Conservation (phyloP, 2,797 vertebrate genomes). For the Argyrosomus regius region DNA sequence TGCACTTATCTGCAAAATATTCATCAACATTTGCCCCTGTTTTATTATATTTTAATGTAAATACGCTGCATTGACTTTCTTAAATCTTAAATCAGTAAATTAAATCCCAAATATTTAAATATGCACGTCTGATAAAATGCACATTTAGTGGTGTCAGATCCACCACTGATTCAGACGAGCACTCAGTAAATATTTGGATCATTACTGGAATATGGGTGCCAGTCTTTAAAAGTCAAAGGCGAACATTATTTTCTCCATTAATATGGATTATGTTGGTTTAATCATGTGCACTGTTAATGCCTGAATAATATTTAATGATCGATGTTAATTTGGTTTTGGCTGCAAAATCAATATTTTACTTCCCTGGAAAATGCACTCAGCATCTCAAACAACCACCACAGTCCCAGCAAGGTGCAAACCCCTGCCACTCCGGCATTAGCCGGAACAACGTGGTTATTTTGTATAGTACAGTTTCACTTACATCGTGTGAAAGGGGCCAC, state of each 20-base stretch:
- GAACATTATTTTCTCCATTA: slow-evolving; percentile 60
- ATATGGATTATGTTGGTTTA: slow-evolving; percentile 60
- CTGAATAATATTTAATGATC: slow-evolving; percentile 73
- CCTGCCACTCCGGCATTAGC: background rate
- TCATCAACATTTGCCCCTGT: background rate
- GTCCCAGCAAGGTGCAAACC: slow-evolving; percentile 14
- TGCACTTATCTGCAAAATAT: background rate
- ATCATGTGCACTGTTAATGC: slow-evolving; percentile 58
- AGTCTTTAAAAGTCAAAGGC: slow-evolving; percentile 63
- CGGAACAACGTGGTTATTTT: background rate
- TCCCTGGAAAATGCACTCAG: slow-evolving; percentile 49
- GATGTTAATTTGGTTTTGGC: slow-evolving; percentile 68
- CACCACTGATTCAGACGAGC: slow-evolving; percentile 32
- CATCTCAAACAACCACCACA: slow-evolving; percentile 46
- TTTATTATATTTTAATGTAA: background rate
- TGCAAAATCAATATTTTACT: slow-evolving; percentile 71
- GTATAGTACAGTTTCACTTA: slow-evolving; percentile 4
- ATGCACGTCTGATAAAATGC: slow-evolving; percentile 29
- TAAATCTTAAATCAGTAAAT: slow-evolving; percentile 24
- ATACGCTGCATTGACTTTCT: background rate
- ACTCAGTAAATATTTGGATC: slow-evolving; percentile 63
- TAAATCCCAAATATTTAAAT: slow-evolving; percentile 1
- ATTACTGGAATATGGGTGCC: slow-evolving; percentile 32
- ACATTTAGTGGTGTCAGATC: slow-evolving; percentile 38
- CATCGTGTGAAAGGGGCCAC: background rate